phyloP scores from a whole-genome alignment of 1,140 invertebrate genomes.

The Pseudomyrmex cubaensis region DNA sequence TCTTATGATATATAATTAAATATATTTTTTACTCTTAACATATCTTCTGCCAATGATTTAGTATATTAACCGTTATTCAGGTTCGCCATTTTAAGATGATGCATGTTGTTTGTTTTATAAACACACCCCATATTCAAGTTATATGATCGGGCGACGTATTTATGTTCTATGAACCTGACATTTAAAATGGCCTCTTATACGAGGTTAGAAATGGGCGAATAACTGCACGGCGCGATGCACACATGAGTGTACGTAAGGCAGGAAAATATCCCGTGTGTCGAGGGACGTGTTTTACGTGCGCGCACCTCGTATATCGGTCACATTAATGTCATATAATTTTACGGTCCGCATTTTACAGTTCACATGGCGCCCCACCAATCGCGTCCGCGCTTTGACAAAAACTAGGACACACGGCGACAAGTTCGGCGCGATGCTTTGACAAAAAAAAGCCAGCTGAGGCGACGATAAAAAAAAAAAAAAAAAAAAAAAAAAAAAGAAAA shows the following conservation, averaged over 20 bases:
- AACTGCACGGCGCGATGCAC: conserved; percentile 15
- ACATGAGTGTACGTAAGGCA: conserved; percentile 27
- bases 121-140: conserved; percentile 9
- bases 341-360: conserved; percentile 62
- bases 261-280: conserved; percentile 59
- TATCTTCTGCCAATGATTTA: conserved; percentile 6
- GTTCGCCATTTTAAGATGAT: conserved; percentile 14
- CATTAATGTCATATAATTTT: conserved; percentile 77
- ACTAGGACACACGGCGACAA: conserved; percentile 30
- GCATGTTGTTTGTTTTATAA: conserved; percentile 55
- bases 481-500: background rate
- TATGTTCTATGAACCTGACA: conserved; percentile 47
- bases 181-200: conserved; percentile 54
- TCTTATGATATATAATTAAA: too few relatives aligned
- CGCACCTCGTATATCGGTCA: conserved; percentile 62
- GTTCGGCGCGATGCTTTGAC: conserved; percentile 16
- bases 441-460: conserved; percentile 20
- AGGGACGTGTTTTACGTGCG: conserved; percentile 51
- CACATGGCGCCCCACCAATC: conserved; percentile 22
- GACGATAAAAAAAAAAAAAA: background rate
- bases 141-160: conserved; percentile 47
- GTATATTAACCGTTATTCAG: conserved; percentile 2
- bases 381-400: conserved; percentile 71
- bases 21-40: background rate
- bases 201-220: conserved; percentile 56